phyloP scores from a whole-genome alignment of 2,113 vertebrate genomes.

The Hypanus sabinus region DNA sequence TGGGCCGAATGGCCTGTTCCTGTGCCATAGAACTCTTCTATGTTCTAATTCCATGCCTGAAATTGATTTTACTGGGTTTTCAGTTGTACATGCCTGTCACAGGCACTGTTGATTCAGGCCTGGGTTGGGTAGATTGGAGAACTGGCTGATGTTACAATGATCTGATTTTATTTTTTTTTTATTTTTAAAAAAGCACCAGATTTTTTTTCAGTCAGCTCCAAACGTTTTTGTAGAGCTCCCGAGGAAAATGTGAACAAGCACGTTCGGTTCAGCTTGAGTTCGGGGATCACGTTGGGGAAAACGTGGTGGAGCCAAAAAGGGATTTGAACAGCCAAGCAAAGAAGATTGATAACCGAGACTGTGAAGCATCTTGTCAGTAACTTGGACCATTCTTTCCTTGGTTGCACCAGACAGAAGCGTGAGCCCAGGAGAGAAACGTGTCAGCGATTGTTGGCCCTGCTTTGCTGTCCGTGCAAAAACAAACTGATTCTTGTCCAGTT shows the following conservation, averaged over 20 bases:
- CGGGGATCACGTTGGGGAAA: background rate
- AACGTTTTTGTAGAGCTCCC: background rate
- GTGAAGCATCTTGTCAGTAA: background rate
- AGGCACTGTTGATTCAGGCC: background rate
- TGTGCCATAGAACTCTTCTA: too few species aligned
- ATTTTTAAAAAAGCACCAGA: background rate
- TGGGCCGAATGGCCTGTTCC: too few species aligned
- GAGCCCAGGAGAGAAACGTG: background rate
- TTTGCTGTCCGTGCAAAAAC: background rate
- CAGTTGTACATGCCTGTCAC: background rate
- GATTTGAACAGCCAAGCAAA: background rate
- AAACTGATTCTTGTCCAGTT: background rate
- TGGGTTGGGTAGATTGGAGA: background rate
- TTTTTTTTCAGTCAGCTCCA: background rate
- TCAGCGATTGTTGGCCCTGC: background rate
- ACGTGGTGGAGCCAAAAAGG: background rate
- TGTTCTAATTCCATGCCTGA: background rate
- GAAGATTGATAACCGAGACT: too few species aligned
- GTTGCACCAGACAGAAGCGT: background rate
- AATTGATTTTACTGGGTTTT: background rate
- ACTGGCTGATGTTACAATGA: background rate
- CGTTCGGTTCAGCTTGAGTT: background rate
- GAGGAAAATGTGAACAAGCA: background rate
- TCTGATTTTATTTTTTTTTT: too few species aligned
- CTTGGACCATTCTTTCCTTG: too few species aligned